Evolutionary conservation across 1,140 invertebrate genomes (phyloP).

Genomic region (Drosophila biarmipes): DNA sequence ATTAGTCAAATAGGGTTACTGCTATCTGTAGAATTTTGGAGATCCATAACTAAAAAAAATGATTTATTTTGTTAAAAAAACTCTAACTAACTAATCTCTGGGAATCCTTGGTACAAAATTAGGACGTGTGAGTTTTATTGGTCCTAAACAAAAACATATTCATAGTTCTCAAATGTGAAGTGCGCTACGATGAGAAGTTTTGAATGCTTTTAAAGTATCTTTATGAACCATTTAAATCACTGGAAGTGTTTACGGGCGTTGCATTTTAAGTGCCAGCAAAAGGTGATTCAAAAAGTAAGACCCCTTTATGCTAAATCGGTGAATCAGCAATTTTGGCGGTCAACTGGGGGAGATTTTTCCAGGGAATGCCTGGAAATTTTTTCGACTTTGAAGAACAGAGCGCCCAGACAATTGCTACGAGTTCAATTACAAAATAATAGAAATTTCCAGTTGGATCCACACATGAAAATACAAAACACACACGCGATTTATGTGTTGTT

Average conservation of each 20-base stretch:
- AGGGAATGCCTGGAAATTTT: constrained; percentile 16
- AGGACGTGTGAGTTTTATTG: background rate
- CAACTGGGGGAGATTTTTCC: constrained; percentile 12
- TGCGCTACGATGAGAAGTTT: background rate
- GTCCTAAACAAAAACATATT: background rate
- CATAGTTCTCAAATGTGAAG: background rate
- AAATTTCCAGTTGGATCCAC: constrained; percentile 76
- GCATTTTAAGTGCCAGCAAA: constrained; percentile 29
- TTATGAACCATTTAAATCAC: constrained; percentile 13
- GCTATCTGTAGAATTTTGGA: no score
- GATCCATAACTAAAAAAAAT: no score
- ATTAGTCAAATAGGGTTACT: no score
- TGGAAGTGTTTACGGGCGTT: constrained; percentile 8
- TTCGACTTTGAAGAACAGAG: constrained; percentile 30
- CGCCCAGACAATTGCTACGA: constrained; percentile 39
- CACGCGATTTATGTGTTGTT: constrained; percentile 40
- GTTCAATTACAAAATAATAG: constrained; percentile 79
- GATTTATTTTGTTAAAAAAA: no score
- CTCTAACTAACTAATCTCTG: no score
- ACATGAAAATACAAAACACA: constrained; percentile 37
- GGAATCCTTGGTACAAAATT: no score
- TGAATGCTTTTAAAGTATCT: background rate
- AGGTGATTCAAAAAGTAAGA: constrained; percentile 34
- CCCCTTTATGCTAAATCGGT: constrained; percentile 5
- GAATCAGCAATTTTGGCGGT: constrained; percentile 39